These are phyloP conservation scores for Lycocerus yunnanus DNA, from an alignment of 2,888 invertebrate species.

Conservation along the genomic window DNA sequence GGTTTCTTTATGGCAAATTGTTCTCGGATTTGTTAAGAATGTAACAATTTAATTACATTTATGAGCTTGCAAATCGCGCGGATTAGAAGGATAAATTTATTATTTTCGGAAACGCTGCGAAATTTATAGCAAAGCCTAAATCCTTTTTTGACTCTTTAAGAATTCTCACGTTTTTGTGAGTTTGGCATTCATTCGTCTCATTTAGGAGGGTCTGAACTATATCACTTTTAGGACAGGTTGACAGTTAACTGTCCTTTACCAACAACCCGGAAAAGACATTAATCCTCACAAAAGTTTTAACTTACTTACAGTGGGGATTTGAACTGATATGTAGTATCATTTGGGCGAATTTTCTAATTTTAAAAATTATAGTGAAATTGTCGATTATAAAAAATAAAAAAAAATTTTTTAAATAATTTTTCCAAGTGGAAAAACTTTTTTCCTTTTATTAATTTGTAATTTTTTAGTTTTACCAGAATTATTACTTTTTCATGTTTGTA, in stretches of 20 bases:
- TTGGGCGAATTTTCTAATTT: neutral
- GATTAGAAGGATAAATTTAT: neutral
- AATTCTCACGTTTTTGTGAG: neutral
- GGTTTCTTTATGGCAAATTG: slow-evolving; percentile 22
- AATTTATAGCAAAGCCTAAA: neutral
- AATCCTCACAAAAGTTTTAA: slow-evolving; percentile 3
- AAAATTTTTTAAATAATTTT: no score
- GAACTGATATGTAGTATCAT: neutral
- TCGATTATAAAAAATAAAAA: neutral
- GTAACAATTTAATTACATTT: slow-evolving; percentile 14
- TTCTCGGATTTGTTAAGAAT: slow-evolving; percentile 11
- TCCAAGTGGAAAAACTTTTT: no score
- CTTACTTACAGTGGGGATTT: neutral
- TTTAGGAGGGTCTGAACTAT: slow-evolving; percentile 8
- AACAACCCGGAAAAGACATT: slow-evolving; percentile 3
- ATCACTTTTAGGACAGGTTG: slow-evolving; percentile 14
- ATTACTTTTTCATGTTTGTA: no score
- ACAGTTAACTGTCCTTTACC: slow-evolving; percentile 7
- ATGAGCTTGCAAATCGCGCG: neutral
- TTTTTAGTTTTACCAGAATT: no score
- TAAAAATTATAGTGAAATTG: neutral
- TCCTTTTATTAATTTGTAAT: no score
- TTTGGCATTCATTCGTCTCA: slow-evolving; percentile 1
- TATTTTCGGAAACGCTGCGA: neutral
- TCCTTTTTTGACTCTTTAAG: neutral